A percentile compares a stretch with the other conserved stretches of the same genome.
Evolutionary conservation across 2,888 invertebrate species (phyloP).

Genomic region (Chaetogeoica ovagalla): DNA sequence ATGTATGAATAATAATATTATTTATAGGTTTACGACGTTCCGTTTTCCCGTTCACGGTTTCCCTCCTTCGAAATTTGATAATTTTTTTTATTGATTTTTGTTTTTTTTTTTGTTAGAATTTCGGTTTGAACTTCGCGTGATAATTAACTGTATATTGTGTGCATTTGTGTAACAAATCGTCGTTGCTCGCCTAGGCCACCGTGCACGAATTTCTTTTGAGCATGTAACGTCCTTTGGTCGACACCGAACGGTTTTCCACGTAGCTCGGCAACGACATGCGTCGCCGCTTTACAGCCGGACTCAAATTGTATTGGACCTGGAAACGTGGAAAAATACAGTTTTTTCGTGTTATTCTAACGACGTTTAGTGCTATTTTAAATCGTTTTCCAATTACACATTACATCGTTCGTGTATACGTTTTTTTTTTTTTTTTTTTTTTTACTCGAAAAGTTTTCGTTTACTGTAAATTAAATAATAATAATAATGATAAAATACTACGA

Average conservation of each 20-base stretch:
- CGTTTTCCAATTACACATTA: too few relatives aligned
- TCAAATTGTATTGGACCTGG: constrained; percentile 73
- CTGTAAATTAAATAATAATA: too few relatives aligned
- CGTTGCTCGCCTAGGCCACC: constrained; percentile 56
- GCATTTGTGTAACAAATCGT: background rate
- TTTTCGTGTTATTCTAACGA: background rate
- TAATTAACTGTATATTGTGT: background rate
- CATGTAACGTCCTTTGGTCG: constrained; percentile 57
- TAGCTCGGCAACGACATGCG: constrained; percentile 73
- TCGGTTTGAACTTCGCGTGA: background rate
- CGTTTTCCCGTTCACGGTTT: too few relatives aligned
- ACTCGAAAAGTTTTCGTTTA: too few relatives aligned
- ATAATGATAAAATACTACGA: too few relatives aligned
- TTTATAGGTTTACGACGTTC: too few relatives aligned
- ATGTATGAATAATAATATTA: too few relatives aligned
- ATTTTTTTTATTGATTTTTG: too few relatives aligned
- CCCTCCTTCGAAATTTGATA: too few relatives aligned
- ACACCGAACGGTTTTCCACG: constrained; percentile 55
- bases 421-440: too few relatives aligned
- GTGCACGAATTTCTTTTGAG: constrained; percentile 59
- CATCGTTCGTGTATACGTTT: too few relatives aligned
- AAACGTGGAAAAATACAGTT: background rate
- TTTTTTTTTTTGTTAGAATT: background rate
- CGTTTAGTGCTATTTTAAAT: too few relatives aligned
- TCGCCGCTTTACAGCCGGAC: constrained; percentile 78